Base-by-base conservation (phyloP, 2,797 vertebrate species). In the Tachyglossus aculeatus region DNA sequence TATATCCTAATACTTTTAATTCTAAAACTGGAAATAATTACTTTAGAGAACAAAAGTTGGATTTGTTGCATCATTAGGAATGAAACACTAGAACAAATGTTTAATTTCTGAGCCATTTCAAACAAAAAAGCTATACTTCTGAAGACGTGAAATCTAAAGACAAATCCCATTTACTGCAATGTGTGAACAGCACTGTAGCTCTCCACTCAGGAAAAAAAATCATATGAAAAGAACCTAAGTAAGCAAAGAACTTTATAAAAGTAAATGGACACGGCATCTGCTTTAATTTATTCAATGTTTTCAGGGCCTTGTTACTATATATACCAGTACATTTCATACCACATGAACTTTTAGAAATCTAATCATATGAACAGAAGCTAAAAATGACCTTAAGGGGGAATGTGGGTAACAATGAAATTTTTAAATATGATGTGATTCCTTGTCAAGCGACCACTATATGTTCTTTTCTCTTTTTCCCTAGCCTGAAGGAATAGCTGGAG, bases 71-170 rank as follows among this genome's bases (percentile, higher is more conserved):
- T n/a, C n/a, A n/a, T n/a, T n/a, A n/a, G n/a, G n/a, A n/a, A n/a
- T n/a, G n/a, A n/a, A n/a, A n/a, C n/a, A n/a, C n/a, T n/a, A n/a
- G n/a, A n/a, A n/a, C n/a, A n/a, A n/a, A n/a, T n/a, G n/a, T n/a
- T 68, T 73, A 24, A 22, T 47, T 62, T 71, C 38, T 60, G 53
- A 61, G 34, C 24, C 65, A 60, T 37, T 64, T 65, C 36, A 43
- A 77, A 41, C 11, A 45, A 55, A 18, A 18, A n/a, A n/a, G n/a
- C n/a, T n/a, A n/a, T n/a, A n/a, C n/a, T n/a, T n/a, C n/a, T n/a
- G n/a, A n/a, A n/a, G n/a, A n/a, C n/a, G n/a, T n/a, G n/a, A n/a
- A n/a, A n/a, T n/a, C n/a, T n/a, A n/a, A n/a, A n/a, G n/a, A 57
- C 1, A 43, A 41, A 16, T 31, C 31, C 55, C 27, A 10, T 32